Percentiles rank a stretch among this genome's conserved stretches.
Conservation (phyloP, 2,113 vertebrate genomes). For the Lycaon pictus region DNA sequence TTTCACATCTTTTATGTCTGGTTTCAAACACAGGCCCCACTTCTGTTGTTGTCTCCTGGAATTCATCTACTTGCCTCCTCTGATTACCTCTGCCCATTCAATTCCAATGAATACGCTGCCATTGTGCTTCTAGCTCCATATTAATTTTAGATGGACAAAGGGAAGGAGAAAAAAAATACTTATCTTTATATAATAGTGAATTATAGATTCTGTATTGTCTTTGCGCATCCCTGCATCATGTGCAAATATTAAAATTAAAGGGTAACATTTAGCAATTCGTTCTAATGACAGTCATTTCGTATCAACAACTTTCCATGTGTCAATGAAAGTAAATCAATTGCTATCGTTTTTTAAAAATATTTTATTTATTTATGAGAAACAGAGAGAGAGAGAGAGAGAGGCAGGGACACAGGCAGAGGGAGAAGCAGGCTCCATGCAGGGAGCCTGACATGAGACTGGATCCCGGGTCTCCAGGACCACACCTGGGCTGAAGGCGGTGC, state of each 20-base stretch:
- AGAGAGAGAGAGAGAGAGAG: no score
- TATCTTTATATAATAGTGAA: not conserved
- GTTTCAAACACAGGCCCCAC: not conserved
- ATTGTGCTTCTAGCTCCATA: not conserved
- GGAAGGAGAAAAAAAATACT: constrained; percentile 11
- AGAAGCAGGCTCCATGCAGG: no score
- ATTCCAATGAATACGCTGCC: not conserved
- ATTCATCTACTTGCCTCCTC: not conserved
- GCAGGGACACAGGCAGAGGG: no score
- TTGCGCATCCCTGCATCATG: not conserved
- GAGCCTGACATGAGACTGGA: no score
- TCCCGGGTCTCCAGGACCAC: no score
- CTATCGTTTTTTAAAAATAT: not conserved
- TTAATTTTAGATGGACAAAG: constrained; percentile 43
- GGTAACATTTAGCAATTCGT: constrained; percentile 42
- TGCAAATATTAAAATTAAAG: constrained; percentile 65
- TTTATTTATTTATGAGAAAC: no score
- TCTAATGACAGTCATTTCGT: constrained; percentile 61
- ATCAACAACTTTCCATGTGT: constrained; percentile 24
- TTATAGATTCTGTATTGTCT: not conserved
- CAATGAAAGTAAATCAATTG: constrained; percentile 58
- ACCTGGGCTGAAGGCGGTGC: no score
- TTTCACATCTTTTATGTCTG: constrained; percentile 20
- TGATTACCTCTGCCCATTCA: not conserved
- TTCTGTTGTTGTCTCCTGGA: constrained; percentile 46